Percentiles rank a stretch among this genome's conserved stretches.
phyloP scores from a whole-genome alignment of 2,797 vertebrate species.

The Botia almorhae region DNA sequence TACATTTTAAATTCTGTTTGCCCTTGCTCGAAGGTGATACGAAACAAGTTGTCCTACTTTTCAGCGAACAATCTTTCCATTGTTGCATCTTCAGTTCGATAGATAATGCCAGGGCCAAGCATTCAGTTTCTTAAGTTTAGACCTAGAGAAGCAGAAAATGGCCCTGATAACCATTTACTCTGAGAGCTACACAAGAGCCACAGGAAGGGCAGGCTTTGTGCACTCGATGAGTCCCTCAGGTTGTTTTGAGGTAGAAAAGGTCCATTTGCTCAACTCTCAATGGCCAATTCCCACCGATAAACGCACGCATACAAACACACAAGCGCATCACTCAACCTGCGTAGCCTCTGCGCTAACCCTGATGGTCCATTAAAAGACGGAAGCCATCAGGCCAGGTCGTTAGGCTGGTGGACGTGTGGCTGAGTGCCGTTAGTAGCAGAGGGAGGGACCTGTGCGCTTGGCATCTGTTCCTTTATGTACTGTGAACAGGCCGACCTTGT shows the following conservation, averaged over 20 bases:
- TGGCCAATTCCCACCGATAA: constrained; percentile 10
- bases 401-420: constrained; percentile 45
- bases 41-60: constrained; percentile 50
- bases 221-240: constrained; percentile 26
- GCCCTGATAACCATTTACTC: constrained; percentile 28
- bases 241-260: constrained; percentile 30
- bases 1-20: constrained; percentile 18
- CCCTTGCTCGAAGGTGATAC: constrained; percentile 34
- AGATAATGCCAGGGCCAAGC: constrained; percentile 53
- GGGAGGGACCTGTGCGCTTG: constrained; percentile 56
- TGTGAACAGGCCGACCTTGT: constrained; percentile 75
- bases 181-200: constrained; percentile 47
- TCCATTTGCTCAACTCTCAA: constrained; percentile 41
- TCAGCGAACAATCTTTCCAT: constrained; percentile 47
- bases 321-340: constrained; percentile 15
- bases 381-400: constrained; percentile 44
- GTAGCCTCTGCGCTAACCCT: background rate
- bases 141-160: constrained; percentile 47
- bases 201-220: constrained; percentile 30
- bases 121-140: constrained; percentile 35
- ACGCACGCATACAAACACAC: constrained; percentile 20
- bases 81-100: constrained; percentile 49
- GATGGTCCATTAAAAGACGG: constrained; percentile 39
- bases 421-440: constrained; percentile 22
- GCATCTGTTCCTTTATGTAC: constrained; percentile 65